Evolutionary conservation across 2,888 invertebrate genomes (phyloP), one percentile per base, ranked within the genome.

Genomic region (Cetonia aurata): DNA sequence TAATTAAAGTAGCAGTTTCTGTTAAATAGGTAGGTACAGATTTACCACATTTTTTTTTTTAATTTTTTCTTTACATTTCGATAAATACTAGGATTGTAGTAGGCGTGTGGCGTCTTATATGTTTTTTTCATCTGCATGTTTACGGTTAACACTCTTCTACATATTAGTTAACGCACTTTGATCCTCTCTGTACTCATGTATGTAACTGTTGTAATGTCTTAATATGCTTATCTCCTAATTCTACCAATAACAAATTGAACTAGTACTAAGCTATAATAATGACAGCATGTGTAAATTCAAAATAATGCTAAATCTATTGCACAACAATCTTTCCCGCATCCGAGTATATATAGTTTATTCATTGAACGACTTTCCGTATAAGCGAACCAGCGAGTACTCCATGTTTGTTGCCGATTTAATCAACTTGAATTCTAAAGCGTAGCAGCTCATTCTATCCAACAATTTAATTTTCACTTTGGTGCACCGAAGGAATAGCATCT

Each of bases 391-490:
- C 62, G 50, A 13, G 37, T 37, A 9, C 46, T 33, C 62, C 33
- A 48, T 37, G 31, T 50, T 50, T 65, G 62, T 65, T 52, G 50
- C 50, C 62, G 19, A 37, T 65, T 65, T 65, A 65, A 65, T 65
- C 62, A 65, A 52, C 62, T 15, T 65, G 62, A 50, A 65, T 52
- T 52, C 62, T 65, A 48, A 65, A 50, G 41, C 33, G 62, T 65
- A 37, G 46, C 37, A 50, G 50, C 33, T 41, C 62, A 17, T 65
- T 65, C 50, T 41, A 50, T 65, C 50, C 62, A 50, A 52, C 62
- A 65, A 65, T 65, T 65, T 65, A 65, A 65, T 65, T 65, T 65
- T 50, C 50, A 52, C 50, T 50, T 65, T 65, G 50, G 17, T 65
- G 19, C 62, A 33, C 37, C 19, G 37, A 50, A 62, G 48, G 48